A percentile compares a stretch with the other conserved stretches of the same genome.
These are phyloP conservation scores for Cheilosia grossa DNA, from an alignment of 2,888 invertebrate species.

Conservation along the genomic window DNA sequence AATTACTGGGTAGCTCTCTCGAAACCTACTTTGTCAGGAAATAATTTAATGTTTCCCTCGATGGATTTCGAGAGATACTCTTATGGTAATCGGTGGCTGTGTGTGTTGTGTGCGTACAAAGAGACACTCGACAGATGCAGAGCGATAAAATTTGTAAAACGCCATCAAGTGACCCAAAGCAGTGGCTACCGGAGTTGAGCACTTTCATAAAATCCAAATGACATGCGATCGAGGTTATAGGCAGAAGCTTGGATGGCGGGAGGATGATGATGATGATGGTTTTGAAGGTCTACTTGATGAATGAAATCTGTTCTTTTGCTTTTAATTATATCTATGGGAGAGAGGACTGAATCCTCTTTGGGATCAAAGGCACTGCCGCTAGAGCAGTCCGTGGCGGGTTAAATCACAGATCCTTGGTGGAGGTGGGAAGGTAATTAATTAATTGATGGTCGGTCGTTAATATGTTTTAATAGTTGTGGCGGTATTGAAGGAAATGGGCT, in stretches of 20 bases:
- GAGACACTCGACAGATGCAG: slow-evolving; percentile 33
- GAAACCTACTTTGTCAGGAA: slow-evolving; percentile 25
- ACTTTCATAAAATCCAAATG: slow-evolving; percentile 47
- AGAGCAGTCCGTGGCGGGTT: slow-evolving; percentile 13
- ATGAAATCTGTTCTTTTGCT: slow-evolving; percentile 25
- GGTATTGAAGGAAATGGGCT: neutral
- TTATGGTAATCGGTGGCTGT: slow-evolving; percentile 45
- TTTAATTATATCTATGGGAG: slow-evolving; percentile 36
- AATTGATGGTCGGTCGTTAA: slow-evolving; percentile 45
- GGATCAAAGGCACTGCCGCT: slow-evolving; percentile 45
- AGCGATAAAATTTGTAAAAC: slow-evolving; percentile 66
- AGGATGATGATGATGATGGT: slow-evolving; percentile 24
- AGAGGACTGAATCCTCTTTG: slow-evolving; percentile 29
- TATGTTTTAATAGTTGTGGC: slow-evolving; percentile 7
- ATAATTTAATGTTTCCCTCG: slow-evolving; percentile 46
- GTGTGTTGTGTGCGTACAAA: slow-evolving; percentile 7
- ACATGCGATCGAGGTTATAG: slow-evolving; percentile 29
- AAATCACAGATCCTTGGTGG: slow-evolving; percentile 48
- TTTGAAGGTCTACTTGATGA: slow-evolving; percentile 38
- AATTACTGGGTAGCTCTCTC: slow-evolving; percentile 53
- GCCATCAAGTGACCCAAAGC: slow-evolving; percentile 14
- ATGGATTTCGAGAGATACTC: slow-evolving; percentile 22
- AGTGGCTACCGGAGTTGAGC: slow-evolving; percentile 66
- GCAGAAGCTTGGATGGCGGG: neutral
- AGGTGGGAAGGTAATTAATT: slow-evolving; percentile 62